Conservation (phyloP, 1,140 invertebrate species). For the Schlechtendalia chinensis region DNA sequence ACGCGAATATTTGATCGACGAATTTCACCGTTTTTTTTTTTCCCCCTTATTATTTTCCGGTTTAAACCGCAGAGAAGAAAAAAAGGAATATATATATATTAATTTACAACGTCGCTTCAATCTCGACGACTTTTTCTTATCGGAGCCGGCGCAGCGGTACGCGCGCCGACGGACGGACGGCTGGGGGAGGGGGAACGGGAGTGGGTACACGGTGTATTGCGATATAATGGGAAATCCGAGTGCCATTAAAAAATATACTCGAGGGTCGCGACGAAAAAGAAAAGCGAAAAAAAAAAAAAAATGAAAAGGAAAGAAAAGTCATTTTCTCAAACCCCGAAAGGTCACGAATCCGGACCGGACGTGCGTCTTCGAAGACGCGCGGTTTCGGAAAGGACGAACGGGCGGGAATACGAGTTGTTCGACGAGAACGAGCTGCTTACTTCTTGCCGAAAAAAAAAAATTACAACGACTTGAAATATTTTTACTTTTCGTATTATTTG, state of each 20-base stretch:
- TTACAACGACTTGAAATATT: constrained; percentile 36
- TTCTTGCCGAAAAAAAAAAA: constrained; percentile 19
- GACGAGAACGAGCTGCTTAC: constrained; percentile 6
- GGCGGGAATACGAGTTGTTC: neutral
- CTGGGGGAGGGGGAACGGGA: no score
- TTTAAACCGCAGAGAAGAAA: constrained; percentile 1
- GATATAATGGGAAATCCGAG: constrained; percentile 35
- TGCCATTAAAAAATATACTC: constrained; percentile 29
- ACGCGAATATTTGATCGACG: constrained; percentile 32
- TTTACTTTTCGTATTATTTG: neutral
- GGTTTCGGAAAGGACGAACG: neutral
- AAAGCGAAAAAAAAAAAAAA: no score
- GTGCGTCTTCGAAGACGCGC: constrained; percentile 22
- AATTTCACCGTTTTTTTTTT: neutral
- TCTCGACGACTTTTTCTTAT: constrained; percentile 33
- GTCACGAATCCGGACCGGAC: constrained; percentile 42
- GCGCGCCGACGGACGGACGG: no score
- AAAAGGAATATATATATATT: constrained; percentile 5
- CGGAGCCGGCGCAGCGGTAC: no score
- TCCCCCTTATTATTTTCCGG: neutral
- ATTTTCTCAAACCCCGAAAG: constrained; percentile 29
- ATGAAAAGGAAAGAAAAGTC: constrained; percentile 13
- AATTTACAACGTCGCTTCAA: constrained; percentile 23
- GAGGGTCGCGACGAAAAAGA: neutral
- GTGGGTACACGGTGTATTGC: neutral